A percentile compares a stretch with the other conserved stretches of the same genome.
These are phyloP conservation scores for Naso thynnoides DNA, from an alignment of 2,797 vertebrate species.

Conservation along the genomic window DNA sequence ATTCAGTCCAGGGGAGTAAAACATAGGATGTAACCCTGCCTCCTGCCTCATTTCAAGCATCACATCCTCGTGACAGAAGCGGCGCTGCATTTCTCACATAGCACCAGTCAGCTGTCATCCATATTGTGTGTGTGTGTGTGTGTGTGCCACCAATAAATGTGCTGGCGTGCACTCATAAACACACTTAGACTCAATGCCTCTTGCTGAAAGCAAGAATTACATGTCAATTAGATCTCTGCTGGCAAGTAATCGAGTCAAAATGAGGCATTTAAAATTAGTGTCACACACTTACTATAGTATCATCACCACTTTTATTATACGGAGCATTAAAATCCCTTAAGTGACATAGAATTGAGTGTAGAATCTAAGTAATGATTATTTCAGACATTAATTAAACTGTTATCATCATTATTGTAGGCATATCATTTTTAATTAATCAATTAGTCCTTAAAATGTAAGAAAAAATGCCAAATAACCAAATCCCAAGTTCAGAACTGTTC, in stretches of 20 bases:
- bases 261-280: neutral
- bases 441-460: neutral
- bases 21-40: conserved; percentile 33
- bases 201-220: conserved; percentile 2
- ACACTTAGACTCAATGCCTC: neutral
- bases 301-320: neutral
- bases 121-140: neutral
- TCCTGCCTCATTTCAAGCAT: conserved; percentile 42
- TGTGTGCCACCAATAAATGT: conserved; percentile 3
- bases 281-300: neutral
- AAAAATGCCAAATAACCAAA: neutral
- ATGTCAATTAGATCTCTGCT: neutral
- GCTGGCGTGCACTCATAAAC: neutral
- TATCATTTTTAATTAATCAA: neutral
- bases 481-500: neutral
- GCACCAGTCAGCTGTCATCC: conserved; percentile 9
- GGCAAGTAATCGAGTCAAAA: neutral
- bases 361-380: too few species aligned
- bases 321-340: neutral
- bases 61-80: conserved; percentile 37
- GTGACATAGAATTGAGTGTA: neutral
- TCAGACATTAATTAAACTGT: neutral
- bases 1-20: conserved; percentile 4
- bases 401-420: neutral
- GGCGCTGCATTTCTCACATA: conserved; percentile 47